Base-by-base conservation (phyloP, 2,888 invertebrate genomes). In the Oscheius myriophilus region DNA sequence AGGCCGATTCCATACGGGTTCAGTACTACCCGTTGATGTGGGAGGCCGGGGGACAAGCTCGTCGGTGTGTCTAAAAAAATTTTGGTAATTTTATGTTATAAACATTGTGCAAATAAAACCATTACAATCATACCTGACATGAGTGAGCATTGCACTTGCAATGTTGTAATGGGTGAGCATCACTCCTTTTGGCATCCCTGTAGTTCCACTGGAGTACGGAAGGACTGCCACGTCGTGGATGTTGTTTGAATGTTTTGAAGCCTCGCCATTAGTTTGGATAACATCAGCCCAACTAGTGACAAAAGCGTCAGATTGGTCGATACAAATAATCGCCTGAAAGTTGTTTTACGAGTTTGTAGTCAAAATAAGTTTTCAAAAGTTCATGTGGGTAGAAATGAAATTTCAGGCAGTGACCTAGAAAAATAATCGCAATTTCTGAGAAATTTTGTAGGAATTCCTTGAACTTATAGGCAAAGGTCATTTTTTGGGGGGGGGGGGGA, bases 121-220 rank as follows among this genome's bases (percentile, higher is more conserved):
- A 33, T 6, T 33, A 33, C 33, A 33, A 33, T 33, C 33, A 9
- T 33, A 61, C 61, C 26, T 61, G n/a, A 26, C 49, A 21, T 61
- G 49, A 3, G 49, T 49, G 9, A 61, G 11, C 18, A 61, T 49
- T 16, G 61, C 61, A 25, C 49, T 61, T 39, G 49, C 11, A 39
- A 61, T 49, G 49, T 61, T 61, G 25, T 49, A 55, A 67, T 84
- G 83, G 9, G 79, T 77, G 39, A 84, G 55, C 72, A 79, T 72
- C 16, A 79, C 80, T 9, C 82, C 83, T 67, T 83, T 83, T 0
- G 82, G 82, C 16, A 75, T 58, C 2, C 84, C 84, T 2, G 84
- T 84, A 0, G 94, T 94, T 0, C 93, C 93, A 86, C 75, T 75
- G 11, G 79, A 79, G 53, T 76, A 79, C 1, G 76, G 79, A 0